Evolutionary conservation across 2,797 vertebrate genomes (phyloP), one percentile per base, ranked within the genome.

Genomic region (Poeciliopsis infans): DNA sequence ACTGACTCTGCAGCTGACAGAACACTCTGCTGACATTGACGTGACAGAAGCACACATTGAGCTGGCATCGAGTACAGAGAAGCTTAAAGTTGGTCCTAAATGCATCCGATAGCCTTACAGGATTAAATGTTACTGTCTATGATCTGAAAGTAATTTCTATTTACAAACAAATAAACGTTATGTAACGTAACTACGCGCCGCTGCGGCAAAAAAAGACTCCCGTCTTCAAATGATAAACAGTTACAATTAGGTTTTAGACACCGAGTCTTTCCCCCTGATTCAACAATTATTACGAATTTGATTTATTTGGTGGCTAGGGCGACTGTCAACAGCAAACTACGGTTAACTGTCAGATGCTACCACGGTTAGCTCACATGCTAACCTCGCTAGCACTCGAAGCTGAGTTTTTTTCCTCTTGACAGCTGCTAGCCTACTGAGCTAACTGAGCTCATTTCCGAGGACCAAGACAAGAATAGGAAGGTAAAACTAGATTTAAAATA

Each of bases 111-210:
- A 45, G 57, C 46, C 46, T 80, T 47, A 69, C 45, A 41, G 25
- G 33, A 81, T 83, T 39, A 39, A 79, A 2, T 51, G 51, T 39
- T 31, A 45, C 49, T 23, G n/a, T 10, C 41, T 57, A 45, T 31
- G 72, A 71, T 80, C 31, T 79, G 16, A 39, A 74, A 13, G 16
- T 82, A 78, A 82, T 81, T 51, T 36, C 59, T 90, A 93, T 93
- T 93, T 93, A 92, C 88, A 86, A 93, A 93, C 91, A 93, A 78
- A 82, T 86, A 11, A n/a, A n/a, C 15, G 76, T 94, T 92, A 94
- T 89, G 90, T 91, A 92, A 93, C 86, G 90, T 91, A 92, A 93
- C 86, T 86, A 85, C 12, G 33, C 70, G 47, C 55, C 76, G 80
- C 86, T 89, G 89, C 88, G 76, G 83, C 82, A 91, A 80, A 88